A percentile compares a stretch with the other conserved stretches of the same genome.
These are phyloP conservation scores for Electrophaes corylata DNA, from an alignment of 2,888 invertebrate genomes.

Conservation along the genomic window DNA sequence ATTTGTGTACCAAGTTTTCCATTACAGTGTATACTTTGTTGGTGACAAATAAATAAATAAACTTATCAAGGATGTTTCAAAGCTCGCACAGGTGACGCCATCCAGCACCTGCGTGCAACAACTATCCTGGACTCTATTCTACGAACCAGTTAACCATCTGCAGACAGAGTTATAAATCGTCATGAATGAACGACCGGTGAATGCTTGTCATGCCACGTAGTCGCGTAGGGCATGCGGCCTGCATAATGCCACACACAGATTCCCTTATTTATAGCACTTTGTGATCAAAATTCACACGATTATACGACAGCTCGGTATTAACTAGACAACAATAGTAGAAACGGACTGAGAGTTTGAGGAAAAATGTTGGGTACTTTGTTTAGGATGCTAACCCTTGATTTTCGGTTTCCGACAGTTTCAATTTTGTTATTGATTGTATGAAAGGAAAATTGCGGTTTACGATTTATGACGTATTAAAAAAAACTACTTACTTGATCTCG, in stretches of 20 bases:
- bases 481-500: too few species aligned
- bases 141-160: slow-evolving; percentile 55
- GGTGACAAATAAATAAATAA: too few species aligned
- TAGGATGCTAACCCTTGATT: too few species aligned
- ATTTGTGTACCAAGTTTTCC: too few species aligned
- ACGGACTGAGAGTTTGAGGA: slow-evolving; percentile 11
- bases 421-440: too few species aligned
- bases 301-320: slow-evolving; percentile 27
- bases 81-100: not conserved
- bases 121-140: slow-evolving; percentile 44
- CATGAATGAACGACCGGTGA: slow-evolving; percentile 69
- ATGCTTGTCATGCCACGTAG: slow-evolving; percentile 62
- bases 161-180: slow-evolving; percentile 62
- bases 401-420: too few species aligned
- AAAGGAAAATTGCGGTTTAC: too few species aligned
- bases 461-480: too few species aligned
- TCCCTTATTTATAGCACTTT: slow-evolving; percentile 58
- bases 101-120: slow-evolving; percentile 25
- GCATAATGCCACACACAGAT: slow-evolving; percentile 48
- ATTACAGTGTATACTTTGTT: too few species aligned
- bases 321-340: slow-evolving; percentile 11
- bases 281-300: slow-evolving; percentile 52
- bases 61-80: not conserved
- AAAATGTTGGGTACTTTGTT: slow-evolving; percentile 1
- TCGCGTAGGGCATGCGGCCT: slow-evolving; percentile 42